phyloP scores from a whole-genome alignment of 2,888 invertebrate genomes.

The Entomobrya multifasciata region DNA sequence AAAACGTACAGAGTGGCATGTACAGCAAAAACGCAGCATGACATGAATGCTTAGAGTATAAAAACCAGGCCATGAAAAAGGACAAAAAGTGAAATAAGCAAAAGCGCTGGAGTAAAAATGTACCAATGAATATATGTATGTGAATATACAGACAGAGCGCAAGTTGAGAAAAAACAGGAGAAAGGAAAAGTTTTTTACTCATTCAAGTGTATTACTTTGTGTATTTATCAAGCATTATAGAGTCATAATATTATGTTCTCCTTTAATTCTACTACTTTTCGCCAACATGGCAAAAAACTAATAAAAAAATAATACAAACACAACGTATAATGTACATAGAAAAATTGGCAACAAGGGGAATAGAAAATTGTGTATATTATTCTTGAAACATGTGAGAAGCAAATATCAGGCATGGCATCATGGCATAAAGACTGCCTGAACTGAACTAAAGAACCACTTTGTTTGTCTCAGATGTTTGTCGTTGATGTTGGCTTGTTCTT shows the following conservation, averaged over 20 bases:
- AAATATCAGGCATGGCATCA: background rate
- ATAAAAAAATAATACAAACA: slow-evolving; percentile 33
- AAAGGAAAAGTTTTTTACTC: slow-evolving; percentile 50
- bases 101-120: background rate
- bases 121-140: too few relatives aligned
- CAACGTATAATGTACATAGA: slow-evolving; percentile 18
- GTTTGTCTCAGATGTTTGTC: slow-evolving; percentile 32
- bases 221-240: too few relatives aligned
- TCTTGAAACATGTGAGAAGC: background rate
- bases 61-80: slow-evolving; percentile 25
- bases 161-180: slow-evolving; percentile 27
- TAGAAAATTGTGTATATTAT: slow-evolving; percentile 49
- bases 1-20: slow-evolving; percentile 54
- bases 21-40: slow-evolving; percentile 38
- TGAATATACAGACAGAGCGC: too few relatives aligned
- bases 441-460: slow-evolving; percentile 41
- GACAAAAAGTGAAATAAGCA: slow-evolving; percentile 21
- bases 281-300: slow-evolving; percentile 22
- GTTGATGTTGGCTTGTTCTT: slow-evolving; percentile 14
- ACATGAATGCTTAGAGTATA: slow-evolving; percentile 63
- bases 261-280: slow-evolving; percentile 19
- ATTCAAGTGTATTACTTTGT: too few relatives aligned
- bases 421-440: slow-evolving; percentile 23
- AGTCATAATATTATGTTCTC: background rate
- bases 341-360: slow-evolving; percentile 44